Evolutionary conservation across 2,113 vertebrate genomes (phyloP).

Genomic region (Psilopsiagon aurifrons): DNA sequence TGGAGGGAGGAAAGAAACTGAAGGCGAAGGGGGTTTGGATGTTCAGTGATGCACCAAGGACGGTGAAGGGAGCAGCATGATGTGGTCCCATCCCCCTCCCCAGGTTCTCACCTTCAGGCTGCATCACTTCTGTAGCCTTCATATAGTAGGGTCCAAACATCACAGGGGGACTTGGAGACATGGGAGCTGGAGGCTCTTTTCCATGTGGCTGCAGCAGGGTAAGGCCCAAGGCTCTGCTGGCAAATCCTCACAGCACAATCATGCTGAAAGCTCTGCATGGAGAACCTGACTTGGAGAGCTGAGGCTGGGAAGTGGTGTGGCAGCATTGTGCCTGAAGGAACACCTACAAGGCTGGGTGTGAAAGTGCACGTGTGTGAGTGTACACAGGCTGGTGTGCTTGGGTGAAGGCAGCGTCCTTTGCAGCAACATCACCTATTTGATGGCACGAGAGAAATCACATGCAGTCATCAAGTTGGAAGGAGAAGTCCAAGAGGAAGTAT

Average conservation of each 20-base stretch:
- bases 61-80: background rate
- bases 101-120: background rate
- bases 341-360: background rate
- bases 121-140: background rate
- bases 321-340: background rate
- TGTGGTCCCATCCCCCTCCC: background rate
- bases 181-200: background rate
- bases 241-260: background rate
- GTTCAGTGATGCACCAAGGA: background rate
- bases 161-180: fast-evolving
- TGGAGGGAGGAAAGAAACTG: background rate
- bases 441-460: background rate
- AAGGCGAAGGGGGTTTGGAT: background rate
- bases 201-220: background rate
- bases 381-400: background rate
- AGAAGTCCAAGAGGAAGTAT: background rate
- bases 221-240: background rate
- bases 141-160: background rate
- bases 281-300: background rate
- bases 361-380: background rate
- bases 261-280: background rate
- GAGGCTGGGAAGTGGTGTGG: background rate
- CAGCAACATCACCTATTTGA: background rate
- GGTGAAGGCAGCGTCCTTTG: background rate
- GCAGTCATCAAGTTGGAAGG: background rate